Conservation (phyloP, 2,888 invertebrate genomes). For the Eupithecia subfuscata region DNA sequence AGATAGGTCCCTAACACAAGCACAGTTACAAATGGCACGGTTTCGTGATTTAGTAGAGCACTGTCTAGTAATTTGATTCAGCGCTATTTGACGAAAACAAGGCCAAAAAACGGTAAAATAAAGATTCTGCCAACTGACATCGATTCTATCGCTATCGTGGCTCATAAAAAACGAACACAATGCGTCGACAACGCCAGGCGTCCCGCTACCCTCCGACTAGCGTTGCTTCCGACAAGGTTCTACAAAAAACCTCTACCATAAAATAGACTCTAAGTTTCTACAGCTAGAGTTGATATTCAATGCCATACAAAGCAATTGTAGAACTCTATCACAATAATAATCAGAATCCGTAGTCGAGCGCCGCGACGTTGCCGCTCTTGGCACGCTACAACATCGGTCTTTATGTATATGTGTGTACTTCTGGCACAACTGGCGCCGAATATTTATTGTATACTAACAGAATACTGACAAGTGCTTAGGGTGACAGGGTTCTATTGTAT, state of each 20-base stretch:
- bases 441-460: conserved; percentile 84
- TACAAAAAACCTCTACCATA: conserved; percentile 30
- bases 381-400: conserved; percentile 71
- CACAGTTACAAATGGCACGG: conserved; percentile 7
- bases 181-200: conserved; percentile 71
- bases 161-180: conserved; percentile 79
- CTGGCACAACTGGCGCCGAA: conserved; percentile 83
- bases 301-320: conserved; percentile 32
- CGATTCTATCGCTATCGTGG: conserved; percentile 77
- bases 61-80: conserved; percentile 27
- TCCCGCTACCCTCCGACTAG: conserved; percentile 77
- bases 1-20: background rate
- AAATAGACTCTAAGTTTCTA: conserved; percentile 39
- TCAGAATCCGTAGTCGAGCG: conserved; percentile 74
- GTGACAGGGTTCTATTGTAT: conserved; percentile 73
- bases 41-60: conserved; percentile 22
- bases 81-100: conserved; percentile 58
- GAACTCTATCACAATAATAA: conserved; percentile 62
- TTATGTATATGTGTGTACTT: conserved; percentile 82
- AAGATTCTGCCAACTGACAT: conserved; percentile 84
- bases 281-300: conserved; percentile 45
- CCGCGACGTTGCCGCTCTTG: conserved; percentile 80
- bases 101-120: conserved; percentile 83
- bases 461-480: conserved; percentile 76
- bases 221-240: conserved; percentile 57